phyloP scores from a whole-genome alignment of 1,140 invertebrate species.

The Scaptomyza graminum region DNA sequence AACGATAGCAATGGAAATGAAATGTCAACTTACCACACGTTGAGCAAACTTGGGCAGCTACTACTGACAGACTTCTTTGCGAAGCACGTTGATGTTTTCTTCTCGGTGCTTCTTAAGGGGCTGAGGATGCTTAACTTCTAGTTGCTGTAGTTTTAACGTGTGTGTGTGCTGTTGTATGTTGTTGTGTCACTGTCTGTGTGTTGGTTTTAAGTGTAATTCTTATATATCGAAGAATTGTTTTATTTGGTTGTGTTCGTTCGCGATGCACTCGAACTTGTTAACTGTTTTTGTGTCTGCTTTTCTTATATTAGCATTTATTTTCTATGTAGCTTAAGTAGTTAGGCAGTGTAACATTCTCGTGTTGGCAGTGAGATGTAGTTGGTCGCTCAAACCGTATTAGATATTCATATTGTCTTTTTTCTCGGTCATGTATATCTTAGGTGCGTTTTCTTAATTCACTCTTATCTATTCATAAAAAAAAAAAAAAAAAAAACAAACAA shows the following conservation, averaged over 20 bases:
- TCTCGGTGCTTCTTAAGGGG: too few relatives aligned
- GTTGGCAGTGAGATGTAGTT: constrained; percentile 53
- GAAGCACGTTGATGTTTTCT: constrained; percentile 18
- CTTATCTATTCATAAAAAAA: background rate
- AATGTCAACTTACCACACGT: constrained; percentile 74
- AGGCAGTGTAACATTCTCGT: constrained; percentile 42
- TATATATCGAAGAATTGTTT: background rate
- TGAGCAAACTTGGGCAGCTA: constrained; percentile 3
- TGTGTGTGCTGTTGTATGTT: constrained; percentile 19
- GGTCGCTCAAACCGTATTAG: constrained; percentile 1
- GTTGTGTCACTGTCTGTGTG: constrained; percentile 8
- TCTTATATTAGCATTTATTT: background rate
- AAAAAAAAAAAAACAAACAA: too few relatives aligned
- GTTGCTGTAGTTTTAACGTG: constrained; percentile 3
- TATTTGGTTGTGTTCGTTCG: background rate
- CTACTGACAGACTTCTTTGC: constrained; percentile 32
- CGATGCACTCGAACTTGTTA: too few relatives aligned
- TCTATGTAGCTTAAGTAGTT: constrained; percentile 2
- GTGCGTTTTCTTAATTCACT: background rate
- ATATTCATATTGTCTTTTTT: constrained; percentile 7
- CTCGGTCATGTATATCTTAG: background rate
- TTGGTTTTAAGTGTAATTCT: background rate
- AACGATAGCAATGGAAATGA: constrained; percentile 55
- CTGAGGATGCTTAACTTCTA: too few relatives aligned
- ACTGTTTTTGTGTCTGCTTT: background rate